Conservation (phyloP, 1,140 invertebrate species). For the Anoplophora glabripennis region DNA sequence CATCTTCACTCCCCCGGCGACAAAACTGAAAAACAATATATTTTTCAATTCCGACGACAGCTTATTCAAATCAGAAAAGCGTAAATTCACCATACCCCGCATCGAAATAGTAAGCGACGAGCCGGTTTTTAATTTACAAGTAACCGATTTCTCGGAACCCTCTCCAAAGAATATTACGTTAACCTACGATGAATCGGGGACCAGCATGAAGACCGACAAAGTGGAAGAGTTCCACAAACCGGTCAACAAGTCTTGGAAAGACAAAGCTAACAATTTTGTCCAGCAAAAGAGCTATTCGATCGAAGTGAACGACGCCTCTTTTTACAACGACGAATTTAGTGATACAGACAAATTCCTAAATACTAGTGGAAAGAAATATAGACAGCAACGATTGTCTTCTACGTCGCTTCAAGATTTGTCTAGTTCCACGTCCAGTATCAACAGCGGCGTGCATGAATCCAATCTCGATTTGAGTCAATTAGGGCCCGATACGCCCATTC, state of each 20-base stretch:
- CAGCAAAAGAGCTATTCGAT: conserved; percentile 43
- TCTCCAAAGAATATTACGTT: conserved; percentile 40
- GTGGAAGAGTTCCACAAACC: conserved; percentile 31
- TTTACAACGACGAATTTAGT: conserved; percentile 30
- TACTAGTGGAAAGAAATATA: conserved; percentile 31
- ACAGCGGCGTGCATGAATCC: conserved; percentile 43
- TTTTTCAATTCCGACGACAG: conserved; percentile 47
- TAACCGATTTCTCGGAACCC: conserved; percentile 46
- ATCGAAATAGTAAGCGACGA: conserved; percentile 42
- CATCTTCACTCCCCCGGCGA: conserved; percentile 41
- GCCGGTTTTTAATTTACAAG: conserved; percentile 44
- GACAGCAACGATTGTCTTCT: conserved; percentile 33
- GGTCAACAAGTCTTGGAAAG: conserved; percentile 25
- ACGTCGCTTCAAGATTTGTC: conserved; percentile 45
- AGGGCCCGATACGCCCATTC: conserved; percentile 41
- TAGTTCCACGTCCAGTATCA: conserved; percentile 48
- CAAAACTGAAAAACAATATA: conserved; percentile 42
- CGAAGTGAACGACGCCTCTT: conserved; percentile 34
- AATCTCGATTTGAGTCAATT: conserved; percentile 45
- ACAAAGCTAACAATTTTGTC: conserved; percentile 34
- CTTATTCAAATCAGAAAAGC: conserved; percentile 41
- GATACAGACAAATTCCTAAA: conserved; percentile 39
- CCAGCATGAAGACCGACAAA: conserved; percentile 28
- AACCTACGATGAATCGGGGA: conserved; percentile 39
- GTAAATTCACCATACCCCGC: conserved; percentile 42